A percentile compares a stretch with the other conserved stretches of the same genome.
phyloP scores from a whole-genome alignment of 2,888 invertebrate genomes.

The Escarpia spicata region DNA sequence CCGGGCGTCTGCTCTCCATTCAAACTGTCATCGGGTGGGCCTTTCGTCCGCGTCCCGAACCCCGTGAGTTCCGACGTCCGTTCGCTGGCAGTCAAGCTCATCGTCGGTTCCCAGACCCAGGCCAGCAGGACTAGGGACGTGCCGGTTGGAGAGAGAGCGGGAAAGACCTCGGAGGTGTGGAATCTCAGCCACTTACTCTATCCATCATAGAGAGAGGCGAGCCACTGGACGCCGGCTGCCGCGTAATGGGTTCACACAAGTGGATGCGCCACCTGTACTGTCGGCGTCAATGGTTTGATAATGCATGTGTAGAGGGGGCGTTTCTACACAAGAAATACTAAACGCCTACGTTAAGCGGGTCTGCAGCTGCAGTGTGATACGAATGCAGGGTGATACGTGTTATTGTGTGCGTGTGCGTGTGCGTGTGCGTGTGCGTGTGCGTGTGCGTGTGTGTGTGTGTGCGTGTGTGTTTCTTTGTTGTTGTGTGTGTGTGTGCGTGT shows the following conservation, averaged over 20 bases:
- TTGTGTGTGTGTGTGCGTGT: not conserved
- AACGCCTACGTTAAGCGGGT: not conserved
- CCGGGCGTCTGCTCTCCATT: not conserved
- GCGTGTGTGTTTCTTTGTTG: not conserved
- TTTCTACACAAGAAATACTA: not conserved
- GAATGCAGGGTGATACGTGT: not conserved
- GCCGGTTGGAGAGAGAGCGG: not conserved
- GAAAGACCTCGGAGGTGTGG: not conserved
- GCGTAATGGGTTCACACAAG: not conserved
- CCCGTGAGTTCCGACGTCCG: not conserved
- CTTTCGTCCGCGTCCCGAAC: not conserved
- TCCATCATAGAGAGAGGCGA: not conserved
- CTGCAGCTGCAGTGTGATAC: not conserved
- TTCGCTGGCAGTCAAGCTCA: not conserved
- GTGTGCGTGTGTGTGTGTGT: not conserved
- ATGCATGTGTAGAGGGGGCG: not conserved
- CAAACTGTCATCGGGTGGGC: not conserved
- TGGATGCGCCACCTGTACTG: not conserved
- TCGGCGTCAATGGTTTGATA: not conserved
- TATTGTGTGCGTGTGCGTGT: not conserved
- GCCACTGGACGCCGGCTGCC: constrained; percentile 8
- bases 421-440: not conserved
- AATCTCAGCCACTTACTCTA: not conserved
- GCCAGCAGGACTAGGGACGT: not conserved
- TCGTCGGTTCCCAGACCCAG: not conserved